Evolutionary conservation across 2,888 invertebrate species (phyloP).

Genomic region (Caenorhabditis panamensis): DNA sequence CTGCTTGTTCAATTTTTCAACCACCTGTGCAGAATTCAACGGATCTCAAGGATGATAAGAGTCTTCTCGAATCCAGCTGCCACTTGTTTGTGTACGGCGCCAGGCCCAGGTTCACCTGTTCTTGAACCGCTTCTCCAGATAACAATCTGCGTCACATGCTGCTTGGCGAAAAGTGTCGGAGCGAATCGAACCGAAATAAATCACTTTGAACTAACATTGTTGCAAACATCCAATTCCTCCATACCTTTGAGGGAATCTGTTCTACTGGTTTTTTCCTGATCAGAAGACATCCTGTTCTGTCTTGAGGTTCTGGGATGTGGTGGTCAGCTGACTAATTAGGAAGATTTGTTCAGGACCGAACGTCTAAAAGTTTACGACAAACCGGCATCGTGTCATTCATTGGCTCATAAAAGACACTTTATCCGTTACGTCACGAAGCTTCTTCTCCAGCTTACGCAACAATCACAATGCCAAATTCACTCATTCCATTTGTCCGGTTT

Average conservation of each 20-base stretch:
- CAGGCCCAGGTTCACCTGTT: constrained; percentile 52
- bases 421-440: constrained; percentile 17
- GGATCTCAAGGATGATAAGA: neutral
- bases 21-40: neutral
- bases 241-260: neutral
- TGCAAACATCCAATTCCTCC: constrained; percentile 29
- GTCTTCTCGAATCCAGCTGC: constrained; percentile 19
- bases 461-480: constrained; percentile 18
- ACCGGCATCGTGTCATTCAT: neutral
- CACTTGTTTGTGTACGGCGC: constrained; percentile 38
- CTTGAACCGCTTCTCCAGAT: constrained; percentile 45
- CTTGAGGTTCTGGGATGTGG: constrained; percentile 24
- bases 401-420: constrained; percentile 22
- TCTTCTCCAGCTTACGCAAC: constrained; percentile 45
- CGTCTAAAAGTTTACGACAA: neutral
- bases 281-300: constrained; percentile 38
- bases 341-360: constrained; percentile 12
- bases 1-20: neutral
- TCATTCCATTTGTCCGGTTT: constrained; percentile 42
- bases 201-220: constrained; percentile 57
- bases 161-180: constrained; percentile 36
- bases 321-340: constrained; percentile 36
- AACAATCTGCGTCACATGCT: constrained; percentile 44
- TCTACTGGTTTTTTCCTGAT: no score
- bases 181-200: constrained; percentile 48